These are phyloP conservation scores for Podarcis cretensis DNA, from an alignment of 2,113 vertebrate species.

Conservation along the genomic window DNA sequence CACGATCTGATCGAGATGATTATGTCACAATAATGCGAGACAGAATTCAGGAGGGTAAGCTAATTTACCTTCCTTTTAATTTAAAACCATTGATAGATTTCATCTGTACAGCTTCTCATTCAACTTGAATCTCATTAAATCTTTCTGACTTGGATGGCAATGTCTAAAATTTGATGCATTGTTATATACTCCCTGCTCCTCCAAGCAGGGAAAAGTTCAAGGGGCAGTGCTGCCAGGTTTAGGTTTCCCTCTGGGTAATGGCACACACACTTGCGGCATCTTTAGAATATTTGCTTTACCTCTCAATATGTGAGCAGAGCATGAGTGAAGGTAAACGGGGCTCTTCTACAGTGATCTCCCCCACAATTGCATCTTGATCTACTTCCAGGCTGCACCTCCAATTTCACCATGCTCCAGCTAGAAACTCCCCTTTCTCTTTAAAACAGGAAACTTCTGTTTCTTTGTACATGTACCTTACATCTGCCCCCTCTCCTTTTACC, in stretches of 20 bases:
- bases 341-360: not conserved
- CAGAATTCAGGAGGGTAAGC: conserved; percentile 80
- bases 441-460: not conserved
- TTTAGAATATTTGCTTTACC: not conserved
- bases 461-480: not conserved
- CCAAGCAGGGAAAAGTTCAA: not conserved
- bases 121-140: not conserved
- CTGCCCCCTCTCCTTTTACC: not conserved
- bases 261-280: not conserved
- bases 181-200: not conserved
- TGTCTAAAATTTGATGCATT: not conserved
- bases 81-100: accelerated
- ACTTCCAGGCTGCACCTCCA: not conserved
- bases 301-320: not conserved
- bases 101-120: not conserved
- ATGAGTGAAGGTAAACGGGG: not conserved
- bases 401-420: not conserved
- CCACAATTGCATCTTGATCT: not conserved
- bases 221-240: not conserved
- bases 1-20: conserved; percentile 86
- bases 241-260: not conserved
- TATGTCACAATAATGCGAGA: conserved; percentile 86
- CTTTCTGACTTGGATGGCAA: not conserved
- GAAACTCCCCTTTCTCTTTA: not conserved
- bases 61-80: not conserved